Evolutionary conservation across 2,113 vertebrate genomes (phyloP), one percentile per base, ranked within the genome.

Genomic region (Spilogale gracilis): DNA sequence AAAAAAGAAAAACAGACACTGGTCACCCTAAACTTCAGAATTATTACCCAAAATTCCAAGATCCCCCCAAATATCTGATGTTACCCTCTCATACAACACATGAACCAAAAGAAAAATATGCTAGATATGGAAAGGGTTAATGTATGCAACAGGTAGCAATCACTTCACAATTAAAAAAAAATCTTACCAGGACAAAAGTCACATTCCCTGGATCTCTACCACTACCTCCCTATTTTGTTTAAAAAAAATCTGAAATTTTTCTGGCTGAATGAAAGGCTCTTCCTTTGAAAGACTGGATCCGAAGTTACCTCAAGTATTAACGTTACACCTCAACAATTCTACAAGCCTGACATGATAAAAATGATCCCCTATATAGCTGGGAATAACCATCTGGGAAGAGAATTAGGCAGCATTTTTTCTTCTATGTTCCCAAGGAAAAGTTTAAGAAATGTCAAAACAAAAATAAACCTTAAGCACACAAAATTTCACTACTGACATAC

Each of bases 391-490:
- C 67, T 79, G 20, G 9, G 16, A 43, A 92, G 9, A 23, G 50
- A 76, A 32, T 93, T 84, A 16, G 80, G 71, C 32, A 91, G 56
- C 50, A 88, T 43, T 38, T 84, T 58, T 92, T 95, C 84, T 87
- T 27, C 94, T 60, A 48, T 2, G 13, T 78, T 74, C 50, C 43
- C 93, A 86, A 86, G 91, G 27, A 73, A 88, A 95, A 94, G 45
- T 61, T 80, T 13, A 67, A 95, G 56, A 93, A 93, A 67, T 21
- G 7, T 85, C 43, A 95, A 96, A 95, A 94, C 43, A 92, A 88
- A 95, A 92, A 61, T 73, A 92, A 96, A 78, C 38, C 50, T 20
- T 61, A 71, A 92, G 86, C 0, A 30, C 71, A 65, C 7, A 83
- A 93, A 89, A 93, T 45, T 91, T n/a, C 71, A 76, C 38, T 73